Percentiles rank a stretch among this genome's conserved stretches.
Evolutionary conservation across 2,888 invertebrate genomes (phyloP).

Genomic region (Apodemia duryi): DNA sequence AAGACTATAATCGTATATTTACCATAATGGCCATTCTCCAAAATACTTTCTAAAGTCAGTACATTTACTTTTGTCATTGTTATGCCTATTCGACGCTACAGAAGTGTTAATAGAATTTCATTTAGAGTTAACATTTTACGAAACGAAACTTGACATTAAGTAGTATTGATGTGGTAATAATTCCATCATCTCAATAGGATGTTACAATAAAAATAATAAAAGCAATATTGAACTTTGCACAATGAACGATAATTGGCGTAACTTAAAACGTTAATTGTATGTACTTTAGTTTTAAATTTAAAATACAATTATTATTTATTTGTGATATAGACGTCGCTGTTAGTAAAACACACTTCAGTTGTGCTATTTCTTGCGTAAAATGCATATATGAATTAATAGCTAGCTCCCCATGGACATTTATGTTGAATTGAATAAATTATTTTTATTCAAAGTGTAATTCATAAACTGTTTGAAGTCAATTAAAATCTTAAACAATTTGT

Average conservation of each 20-base stretch:
- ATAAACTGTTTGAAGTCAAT: too few species aligned
- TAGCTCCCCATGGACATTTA: too few species aligned
- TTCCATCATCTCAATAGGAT: slow-evolving; percentile 12
- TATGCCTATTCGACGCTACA: slow-evolving; percentile 2
- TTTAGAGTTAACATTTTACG: slow-evolving; percentile 14
- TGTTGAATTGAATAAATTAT: too few species aligned
- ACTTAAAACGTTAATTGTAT: slow-evolving; percentile 1
- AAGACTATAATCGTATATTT: background rate
- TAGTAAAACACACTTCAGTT: too few species aligned
- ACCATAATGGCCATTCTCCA: background rate
- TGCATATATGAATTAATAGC: too few species aligned
- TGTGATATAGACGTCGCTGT: too few species aligned
- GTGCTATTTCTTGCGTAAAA: too few species aligned
- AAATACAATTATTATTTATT: background rate
- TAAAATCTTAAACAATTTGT: too few species aligned
- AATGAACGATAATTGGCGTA: background rate
- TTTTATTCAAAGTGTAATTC: too few species aligned
- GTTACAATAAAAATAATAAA: slow-evolving; percentile 16
- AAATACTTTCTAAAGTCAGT: slow-evolving; percentile 14
- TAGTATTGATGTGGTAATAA: slow-evolving; percentile 11
- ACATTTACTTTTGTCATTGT: slow-evolving; percentile 11
- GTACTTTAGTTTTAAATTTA: background rate
- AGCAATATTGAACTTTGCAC: slow-evolving; percentile 11
- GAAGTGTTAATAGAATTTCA: slow-evolving; percentile 14
- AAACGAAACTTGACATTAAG: slow-evolving; percentile 14